Base-by-base conservation (phyloP, 2,888 invertebrate genomes). In the Bursaphelenchus okinawaensis region DNA sequence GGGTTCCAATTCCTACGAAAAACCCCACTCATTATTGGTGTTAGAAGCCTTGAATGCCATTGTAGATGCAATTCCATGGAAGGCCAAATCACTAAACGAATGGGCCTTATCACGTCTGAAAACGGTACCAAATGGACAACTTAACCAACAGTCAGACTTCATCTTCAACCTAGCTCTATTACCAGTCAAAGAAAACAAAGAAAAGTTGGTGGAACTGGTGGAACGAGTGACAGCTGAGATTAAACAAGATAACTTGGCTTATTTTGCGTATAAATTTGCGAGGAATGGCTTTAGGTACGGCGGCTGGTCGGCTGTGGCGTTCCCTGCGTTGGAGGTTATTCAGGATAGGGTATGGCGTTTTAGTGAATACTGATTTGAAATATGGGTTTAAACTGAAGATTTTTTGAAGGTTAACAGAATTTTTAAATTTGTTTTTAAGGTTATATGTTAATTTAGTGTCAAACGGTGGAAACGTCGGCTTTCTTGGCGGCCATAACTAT, bases 261-360 rank as follows among this genome's bases (percentile, higher is more conserved):
- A 59, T 58, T 23, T 31, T 16, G 51, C 52, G n/a, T 70, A 67
- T 51, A 60, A 62, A 26, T 55, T 73, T 19, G 66, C 69, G 22
- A 57, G 71, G 9, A 27, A 23, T 8, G 71, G 66, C 1, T 54
- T 71, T 23, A 55, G 69, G 23, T 69, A 61, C 27, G 71, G 71
- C 6, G 62, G 69, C 52, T 71, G 71, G 71, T 57, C 52, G n/a
- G 16, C 16, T 20, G 50, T 71, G 19, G 68, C 71, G 9, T 20
- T 66, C 29, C 71, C 73, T 19, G 24, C 69, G 22, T 50, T 71
- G 27, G 57, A 73, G 27, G 24, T 22, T 12, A 23, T 71, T 8
- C 61, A 59, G 29, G 54, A 29, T 16, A 16, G 29, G 40, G 70
- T 73, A 23, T 28, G 55, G n/a, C 12, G 1, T 54, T 52, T 59